Evolutionary conservation across 2,888 invertebrate genomes (phyloP).

Genomic region (Noctua pronuba): DNA sequence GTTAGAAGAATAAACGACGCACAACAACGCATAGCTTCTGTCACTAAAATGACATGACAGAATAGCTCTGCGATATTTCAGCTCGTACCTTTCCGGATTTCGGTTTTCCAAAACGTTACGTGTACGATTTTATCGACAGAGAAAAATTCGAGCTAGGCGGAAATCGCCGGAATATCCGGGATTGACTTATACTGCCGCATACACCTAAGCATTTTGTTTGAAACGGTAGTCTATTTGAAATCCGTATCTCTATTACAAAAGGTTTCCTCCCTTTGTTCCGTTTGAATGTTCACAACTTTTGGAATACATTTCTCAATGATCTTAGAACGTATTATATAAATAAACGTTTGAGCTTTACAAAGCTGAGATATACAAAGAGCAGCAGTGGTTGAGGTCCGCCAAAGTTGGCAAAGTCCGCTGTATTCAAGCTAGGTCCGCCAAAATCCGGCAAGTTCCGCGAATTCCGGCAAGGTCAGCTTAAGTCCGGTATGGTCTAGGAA

Average conservation of each 20-base stretch:
- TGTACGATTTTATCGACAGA: conserved; percentile 40
- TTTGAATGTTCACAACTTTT: neutral
- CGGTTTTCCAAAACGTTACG: conserved; percentile 35
- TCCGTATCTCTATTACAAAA: conserved; percentile 25
- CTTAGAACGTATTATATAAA: neutral
- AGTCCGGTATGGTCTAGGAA: neutral
- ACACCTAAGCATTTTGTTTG: conserved; percentile 32
- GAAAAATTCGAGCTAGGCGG: conserved; percentile 34
- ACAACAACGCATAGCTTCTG: conserved; percentile 11
- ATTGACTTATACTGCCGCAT: conserved; percentile 7
- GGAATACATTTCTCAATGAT: conserved; percentile 1
- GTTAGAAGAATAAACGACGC: conserved; percentile 11
- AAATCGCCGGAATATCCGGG: conserved; percentile 31
- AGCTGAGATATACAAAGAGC: neutral
- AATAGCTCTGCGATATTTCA: conserved; percentile 49
- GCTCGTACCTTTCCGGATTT: conserved; percentile 32
- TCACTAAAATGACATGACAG: conserved; percentile 46
- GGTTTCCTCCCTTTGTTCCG: neutral
- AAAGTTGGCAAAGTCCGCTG: neutral
- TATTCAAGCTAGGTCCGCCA: neutral
- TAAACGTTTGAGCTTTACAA: neutral
- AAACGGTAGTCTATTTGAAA: conserved; percentile 17
- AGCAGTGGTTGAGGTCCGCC: neutral
- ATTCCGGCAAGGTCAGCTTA: neutral
- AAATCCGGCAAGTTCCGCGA: neutral